Percentiles rank a stretch among this genome's conserved stretches.
These are phyloP conservation scores for Cactoblastis cactorum DNA, from an alignment of 2,888 invertebrate genomes.

Conservation along the genomic window DNA sequence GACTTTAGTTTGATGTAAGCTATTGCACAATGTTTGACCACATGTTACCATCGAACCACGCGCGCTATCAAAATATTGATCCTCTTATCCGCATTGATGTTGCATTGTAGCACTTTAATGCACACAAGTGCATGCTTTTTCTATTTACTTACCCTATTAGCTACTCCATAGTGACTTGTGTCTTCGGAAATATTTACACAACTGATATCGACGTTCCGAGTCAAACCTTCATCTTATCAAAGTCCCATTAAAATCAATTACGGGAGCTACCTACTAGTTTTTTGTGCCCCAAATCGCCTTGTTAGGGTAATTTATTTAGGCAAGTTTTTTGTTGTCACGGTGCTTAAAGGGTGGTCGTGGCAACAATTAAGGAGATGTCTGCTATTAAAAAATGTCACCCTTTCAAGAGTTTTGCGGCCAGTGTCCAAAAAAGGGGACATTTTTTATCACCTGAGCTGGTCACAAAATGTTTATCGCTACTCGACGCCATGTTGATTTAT, in stretches of 20 bases:
- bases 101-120: slow-evolving; percentile 61
- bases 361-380: slow-evolving; percentile 71
- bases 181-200: slow-evolving; percentile 52
- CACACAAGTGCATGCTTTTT: slow-evolving; percentile 58
- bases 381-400: slow-evolving; percentile 75
- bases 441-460: slow-evolving; percentile 76
- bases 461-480: slow-evolving; percentile 78
- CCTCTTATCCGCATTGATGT: slow-evolving; percentile 66
- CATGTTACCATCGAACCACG: slow-evolving; percentile 65
- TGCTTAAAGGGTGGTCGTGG: slow-evolving; percentile 64
- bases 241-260: slow-evolving; percentile 54
- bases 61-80: slow-evolving; percentile 76
- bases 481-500: slow-evolving; percentile 75
- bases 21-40: slow-evolving; percentile 75
- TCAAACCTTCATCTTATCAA: slow-evolving; percentile 57
- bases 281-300: slow-evolving; percentile 48
- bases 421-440: slow-evolving; percentile 67
- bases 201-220: slow-evolving; percentile 45
- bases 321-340: slow-evolving; percentile 62
- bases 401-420: slow-evolving; percentile 56
- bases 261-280: slow-evolving; percentile 50
- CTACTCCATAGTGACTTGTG: slow-evolving; percentile 57
- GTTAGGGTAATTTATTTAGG: slow-evolving; percentile 68
- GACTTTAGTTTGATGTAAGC: slow-evolving; percentile 28
- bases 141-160: slow-evolving; percentile 71